Evolutionary conservation across 2,888 invertebrate genomes (phyloP).

Genomic region (Lissonota sp.): DNA sequence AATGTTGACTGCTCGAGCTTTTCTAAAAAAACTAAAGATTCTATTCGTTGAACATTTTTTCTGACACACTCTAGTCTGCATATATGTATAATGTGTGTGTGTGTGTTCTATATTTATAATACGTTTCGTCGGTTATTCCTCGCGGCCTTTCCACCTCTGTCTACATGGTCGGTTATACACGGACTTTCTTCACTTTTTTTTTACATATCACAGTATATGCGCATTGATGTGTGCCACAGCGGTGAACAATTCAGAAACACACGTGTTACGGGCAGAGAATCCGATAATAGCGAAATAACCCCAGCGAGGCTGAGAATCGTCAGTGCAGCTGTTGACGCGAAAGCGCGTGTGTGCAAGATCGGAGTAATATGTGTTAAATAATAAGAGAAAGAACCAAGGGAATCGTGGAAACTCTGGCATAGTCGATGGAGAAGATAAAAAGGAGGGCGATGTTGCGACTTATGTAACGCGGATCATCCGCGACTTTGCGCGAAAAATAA

Average conservation of each 20-base stretch:
- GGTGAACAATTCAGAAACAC: background rate
- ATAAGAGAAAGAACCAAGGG: conserved; percentile 37
- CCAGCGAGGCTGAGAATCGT: conserved; percentile 64
- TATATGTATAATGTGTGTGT: too few species aligned
- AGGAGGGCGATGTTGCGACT: conserved; percentile 21
- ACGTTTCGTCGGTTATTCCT: background rate
- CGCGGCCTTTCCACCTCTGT: background rate
- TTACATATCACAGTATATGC: background rate
- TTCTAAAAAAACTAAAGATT: too few species aligned
- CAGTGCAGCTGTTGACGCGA: conserved; percentile 74
- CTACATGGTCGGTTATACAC: background rate
- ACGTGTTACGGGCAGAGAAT: conserved; percentile 25
- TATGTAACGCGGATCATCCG: conserved; percentile 2
- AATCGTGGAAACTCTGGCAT: conserved; percentile 34
- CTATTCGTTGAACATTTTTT: too few species aligned
- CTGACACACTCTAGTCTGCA: too few species aligned
- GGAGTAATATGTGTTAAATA: background rate
- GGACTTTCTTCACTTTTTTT: conserved; percentile 23
- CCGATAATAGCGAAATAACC: conserved; percentile 77
- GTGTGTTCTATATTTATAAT: too few species aligned
- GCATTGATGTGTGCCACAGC: background rate
- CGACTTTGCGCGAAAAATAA: too few species aligned
- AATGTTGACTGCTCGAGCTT: too few species aligned
- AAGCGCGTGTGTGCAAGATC: conserved; percentile 21
- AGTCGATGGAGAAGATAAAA: conserved; percentile 53